Evolutionary conservation across 2,113 vertebrate species (phyloP).

Genomic region (Halcyon senegalensis): DNA sequence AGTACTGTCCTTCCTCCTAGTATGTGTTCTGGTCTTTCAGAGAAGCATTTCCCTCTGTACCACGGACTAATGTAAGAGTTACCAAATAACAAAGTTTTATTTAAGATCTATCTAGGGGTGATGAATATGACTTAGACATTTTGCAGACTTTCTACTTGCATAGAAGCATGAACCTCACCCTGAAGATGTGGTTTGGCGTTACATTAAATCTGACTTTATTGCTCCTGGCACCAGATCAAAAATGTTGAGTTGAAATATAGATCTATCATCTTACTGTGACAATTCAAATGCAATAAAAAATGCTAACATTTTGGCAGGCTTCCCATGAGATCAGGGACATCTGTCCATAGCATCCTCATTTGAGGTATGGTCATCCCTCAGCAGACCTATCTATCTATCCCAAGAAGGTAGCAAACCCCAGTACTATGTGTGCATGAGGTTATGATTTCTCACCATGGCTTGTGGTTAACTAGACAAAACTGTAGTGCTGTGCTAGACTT

Average conservation of each 20-base stretch:
- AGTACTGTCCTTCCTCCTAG: background rate
- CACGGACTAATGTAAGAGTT: background rate
- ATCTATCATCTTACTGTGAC: background rate
- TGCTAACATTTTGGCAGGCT: background rate
- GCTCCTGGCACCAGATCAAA: background rate
- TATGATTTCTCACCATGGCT: background rate
- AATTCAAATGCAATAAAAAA: background rate
- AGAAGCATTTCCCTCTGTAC: background rate
- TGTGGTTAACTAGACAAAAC: background rate
- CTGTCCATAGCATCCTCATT: background rate
- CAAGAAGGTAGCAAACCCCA: background rate
- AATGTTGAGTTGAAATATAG: background rate
- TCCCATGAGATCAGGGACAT: background rate
- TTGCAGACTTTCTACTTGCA: background rate
- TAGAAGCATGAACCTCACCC: background rate
- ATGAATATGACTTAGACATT: background rate
- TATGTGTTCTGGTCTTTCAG: background rate
- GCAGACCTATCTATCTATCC: background rate
- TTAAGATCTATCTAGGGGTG: background rate
- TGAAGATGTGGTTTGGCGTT: background rate
- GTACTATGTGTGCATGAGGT: rapidly evolving
- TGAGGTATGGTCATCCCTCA: background rate
- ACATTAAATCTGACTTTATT: background rate
- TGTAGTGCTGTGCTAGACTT: background rate
- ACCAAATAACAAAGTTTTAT: background rate